Conservation (phyloP, 2,797 vertebrate genomes). For the Botia kubotai region DNA sequence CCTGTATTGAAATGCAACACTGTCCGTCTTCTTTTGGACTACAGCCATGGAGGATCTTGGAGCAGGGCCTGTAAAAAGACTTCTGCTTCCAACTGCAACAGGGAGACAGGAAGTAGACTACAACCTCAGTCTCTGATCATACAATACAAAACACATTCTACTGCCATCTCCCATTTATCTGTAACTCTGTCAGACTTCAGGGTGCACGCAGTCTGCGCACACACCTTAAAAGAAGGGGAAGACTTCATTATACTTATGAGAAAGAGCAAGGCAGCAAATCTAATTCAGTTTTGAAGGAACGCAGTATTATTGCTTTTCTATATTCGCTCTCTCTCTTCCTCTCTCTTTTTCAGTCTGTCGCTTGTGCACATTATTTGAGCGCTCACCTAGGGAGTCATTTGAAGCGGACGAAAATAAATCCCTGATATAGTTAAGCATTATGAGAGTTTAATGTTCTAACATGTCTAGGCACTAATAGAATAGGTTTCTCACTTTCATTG, state of each 20-base stretch:
- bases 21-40: conserved; percentile 29
- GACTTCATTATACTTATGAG: conserved; percentile 78
- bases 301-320: conserved; percentile 75
- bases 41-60: conserved; percentile 1
- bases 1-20: neutral
- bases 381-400: conserved; percentile 71
- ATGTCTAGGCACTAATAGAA: conserved; percentile 72
- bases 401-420: conserved; percentile 71
- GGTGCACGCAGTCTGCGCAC: neutral
- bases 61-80: conserved; percentile 13
- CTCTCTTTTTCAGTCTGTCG: conserved; percentile 61
- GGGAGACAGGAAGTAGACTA: conserved; percentile 2
- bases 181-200: conserved; percentile 33
- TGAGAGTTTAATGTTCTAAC: conserved; percentile 76
- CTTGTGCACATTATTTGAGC: conserved; percentile 66
- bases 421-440: conserved; percentile 71
- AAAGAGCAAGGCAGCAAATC: conserved; percentile 74
- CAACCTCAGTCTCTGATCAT: conserved; percentile 30
- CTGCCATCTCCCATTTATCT: conserved; percentile 53
- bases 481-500: conserved; percentile 66
- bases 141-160: conserved; percentile 48
- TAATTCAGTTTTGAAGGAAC: conserved; percentile 66
- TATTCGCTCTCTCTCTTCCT: conserved; percentile 58
- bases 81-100: neutral
- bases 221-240: conserved; percentile 56